phyloP scores from a whole-genome alignment of 2,797 vertebrate genomes.

The Gastrophryne carolinensis region DNA sequence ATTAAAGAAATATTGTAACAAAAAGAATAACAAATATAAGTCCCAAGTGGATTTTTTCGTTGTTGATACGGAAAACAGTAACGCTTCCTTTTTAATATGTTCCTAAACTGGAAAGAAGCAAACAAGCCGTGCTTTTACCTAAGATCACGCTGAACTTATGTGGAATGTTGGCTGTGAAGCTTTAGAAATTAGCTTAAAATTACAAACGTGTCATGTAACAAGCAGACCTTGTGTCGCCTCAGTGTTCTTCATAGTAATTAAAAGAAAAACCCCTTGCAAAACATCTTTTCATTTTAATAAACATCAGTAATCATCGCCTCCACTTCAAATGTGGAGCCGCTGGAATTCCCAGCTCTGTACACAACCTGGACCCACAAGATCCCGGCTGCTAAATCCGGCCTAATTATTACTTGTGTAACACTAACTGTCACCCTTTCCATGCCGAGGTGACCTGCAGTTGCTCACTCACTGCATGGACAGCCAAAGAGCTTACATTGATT shows the following conservation, averaged over 20 bases:
- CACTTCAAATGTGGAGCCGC: constrained; percentile 19
- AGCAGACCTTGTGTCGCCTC: constrained; percentile 26
- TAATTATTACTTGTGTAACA: constrained; percentile 42
- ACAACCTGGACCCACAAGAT: constrained; percentile 11
- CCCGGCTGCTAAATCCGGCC: constrained; percentile 23
- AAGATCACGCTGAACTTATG: not conserved
- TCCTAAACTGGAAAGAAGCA: not conserved
- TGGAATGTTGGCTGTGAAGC: not conserved
- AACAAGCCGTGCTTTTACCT: not conserved
- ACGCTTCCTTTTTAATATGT: too few species aligned
- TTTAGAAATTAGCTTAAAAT: not conserved
- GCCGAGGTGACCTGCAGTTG: not conserved
- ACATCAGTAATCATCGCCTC: constrained; percentile 32
- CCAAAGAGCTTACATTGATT: too few species aligned
- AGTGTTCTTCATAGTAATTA: constrained; percentile 40
- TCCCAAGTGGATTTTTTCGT: too few species aligned
- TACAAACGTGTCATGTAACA: not conserved
- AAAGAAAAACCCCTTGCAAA: constrained; percentile 7
- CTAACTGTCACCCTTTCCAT: not conserved
- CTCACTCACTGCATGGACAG: not conserved
- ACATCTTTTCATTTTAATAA: constrained; percentile 47
- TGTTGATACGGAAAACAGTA: too few species aligned
- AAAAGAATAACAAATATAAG: too few species aligned
- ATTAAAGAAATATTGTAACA: too few species aligned
- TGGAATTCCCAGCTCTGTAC: constrained; percentile 13